Conservation (phyloP, 2,113 vertebrate genomes). For the Bos javanicus region DNA sequence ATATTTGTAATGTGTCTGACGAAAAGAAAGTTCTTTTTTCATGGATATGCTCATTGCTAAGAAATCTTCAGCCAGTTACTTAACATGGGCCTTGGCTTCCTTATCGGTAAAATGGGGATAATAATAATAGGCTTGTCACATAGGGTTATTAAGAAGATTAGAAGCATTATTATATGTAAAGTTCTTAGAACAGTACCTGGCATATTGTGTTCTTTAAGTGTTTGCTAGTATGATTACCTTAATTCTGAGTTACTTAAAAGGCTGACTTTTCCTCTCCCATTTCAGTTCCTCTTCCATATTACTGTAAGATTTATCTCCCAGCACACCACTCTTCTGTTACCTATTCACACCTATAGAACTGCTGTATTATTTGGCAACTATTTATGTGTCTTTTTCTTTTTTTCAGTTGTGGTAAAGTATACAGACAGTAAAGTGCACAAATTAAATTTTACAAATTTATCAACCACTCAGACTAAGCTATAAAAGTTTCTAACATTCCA, state of each 20-base stretch:
- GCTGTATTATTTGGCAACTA: background rate
- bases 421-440: background rate
- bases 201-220: background rate
- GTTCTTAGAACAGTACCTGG: background rate
- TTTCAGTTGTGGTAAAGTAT: background rate
- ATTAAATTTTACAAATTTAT: background rate
- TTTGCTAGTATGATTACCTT: background rate
- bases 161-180: background rate
- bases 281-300: slow-evolving; percentile 1
- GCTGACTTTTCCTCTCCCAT: background rate
- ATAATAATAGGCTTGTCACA: background rate
- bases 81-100: background rate
- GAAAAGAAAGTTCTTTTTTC: background rate
- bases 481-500: background rate
- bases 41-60: background rate
- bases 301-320: background rate
- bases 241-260: background rate
- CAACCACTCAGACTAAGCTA: background rate
- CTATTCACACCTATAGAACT: background rate
- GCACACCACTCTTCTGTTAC: background rate
- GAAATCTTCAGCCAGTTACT: background rate
- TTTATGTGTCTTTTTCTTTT: background rate
- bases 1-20: background rate
- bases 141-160: background rate
- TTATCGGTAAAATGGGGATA: background rate